Base-by-base conservation (phyloP, 2,888 invertebrate species). In the Campopleginae sp. region DNA sequence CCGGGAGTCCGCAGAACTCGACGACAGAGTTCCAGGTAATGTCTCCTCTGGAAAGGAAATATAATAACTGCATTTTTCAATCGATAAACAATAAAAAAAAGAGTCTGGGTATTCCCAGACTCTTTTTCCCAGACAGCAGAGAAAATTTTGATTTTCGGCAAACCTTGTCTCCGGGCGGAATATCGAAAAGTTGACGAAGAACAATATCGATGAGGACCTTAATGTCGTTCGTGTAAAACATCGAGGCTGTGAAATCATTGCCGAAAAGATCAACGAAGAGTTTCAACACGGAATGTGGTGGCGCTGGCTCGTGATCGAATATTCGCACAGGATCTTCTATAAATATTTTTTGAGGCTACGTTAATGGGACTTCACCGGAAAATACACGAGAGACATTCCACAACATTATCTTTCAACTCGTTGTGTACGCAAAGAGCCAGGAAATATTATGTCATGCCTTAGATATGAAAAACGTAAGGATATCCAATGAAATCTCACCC, bases 171-270 rank as follows among this genome's bases (percentile, higher is more conserved):
- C 98, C 98, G 6, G 98, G 96, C 63, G 98, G 97, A 86, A 98
- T 95, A 94, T 99, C 98, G 2, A 98, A 96, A 38, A 99, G 95
- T 93, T 98, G 98, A 71, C 99, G 95, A 74, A 98, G 96, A 78
- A 98, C 96, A 91, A 99, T 98, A 92, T 99, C 99, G 86, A 99
- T 97, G 82, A 99, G 95, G 63, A 99, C 99, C 94, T 97, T 98
- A 61, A 97, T 96, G 92, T 99, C 99, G 92, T 99, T 99, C 0
- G 98, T 98, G 94, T 99, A 99, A 94, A 99, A 98, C 86, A 98
- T 95, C 88, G 96, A 96, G 0, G 98, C 97, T 0, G 98, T 98
- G 87, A 96, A 95, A 87, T 96, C 95, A 88, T 96, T 95, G 86
- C 96, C 96, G 93, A 98, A 98, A 88, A 99, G 94, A 94, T 99